A percentile compares a stretch with the other conserved stretches of the same genome.
phyloP scores from a whole-genome alignment of 1,140 invertebrate genomes.

The Drosophila sturtevanti region DNA sequence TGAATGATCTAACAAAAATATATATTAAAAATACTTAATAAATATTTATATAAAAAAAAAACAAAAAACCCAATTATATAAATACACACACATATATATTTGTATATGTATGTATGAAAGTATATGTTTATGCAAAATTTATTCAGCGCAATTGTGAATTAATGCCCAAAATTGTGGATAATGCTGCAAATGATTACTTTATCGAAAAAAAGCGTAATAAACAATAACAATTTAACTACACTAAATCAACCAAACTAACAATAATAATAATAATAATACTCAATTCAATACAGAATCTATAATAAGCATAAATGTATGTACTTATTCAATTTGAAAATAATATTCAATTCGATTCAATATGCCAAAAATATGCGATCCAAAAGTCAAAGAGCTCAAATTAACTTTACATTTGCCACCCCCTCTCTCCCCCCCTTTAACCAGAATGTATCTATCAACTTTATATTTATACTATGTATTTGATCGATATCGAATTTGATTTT shows the following conservation, averaged over 20 bases:
- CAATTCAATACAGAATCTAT: not conserved
- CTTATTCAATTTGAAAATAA: conserved; percentile 25
- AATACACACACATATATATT: conserved; percentile 32
- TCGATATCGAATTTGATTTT: conserved; percentile 46
- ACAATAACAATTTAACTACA: conserved; percentile 48
- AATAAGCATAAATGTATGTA: conserved; percentile 35
- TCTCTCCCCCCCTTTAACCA: too few species aligned
- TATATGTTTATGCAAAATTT: conserved; percentile 37
- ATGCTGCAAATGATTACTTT: conserved; percentile 80
- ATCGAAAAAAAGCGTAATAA: conserved; percentile 53
- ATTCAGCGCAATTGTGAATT: conserved; percentile 53
- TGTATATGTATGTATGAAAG: conserved; percentile 22
- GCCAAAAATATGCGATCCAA: conserved; percentile 20
- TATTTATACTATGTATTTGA: conserved; percentile 23
- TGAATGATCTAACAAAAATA: not conserved
- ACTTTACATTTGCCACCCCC: not conserved
- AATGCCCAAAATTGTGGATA: conserved; percentile 58
- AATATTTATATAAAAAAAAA: conserved; percentile 38
- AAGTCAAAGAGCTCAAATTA: conserved; percentile 15
- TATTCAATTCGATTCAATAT: not conserved
- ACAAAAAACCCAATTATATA: conserved; percentile 24
- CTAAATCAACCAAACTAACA: conserved; percentile 29
- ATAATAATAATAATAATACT: conserved; percentile 23
- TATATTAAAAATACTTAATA: conserved; percentile 30
- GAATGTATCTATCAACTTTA: not conserved